phyloP scores from a whole-genome alignment of 1,140 invertebrate species.

The Drosophila lacteicornis region DNA sequence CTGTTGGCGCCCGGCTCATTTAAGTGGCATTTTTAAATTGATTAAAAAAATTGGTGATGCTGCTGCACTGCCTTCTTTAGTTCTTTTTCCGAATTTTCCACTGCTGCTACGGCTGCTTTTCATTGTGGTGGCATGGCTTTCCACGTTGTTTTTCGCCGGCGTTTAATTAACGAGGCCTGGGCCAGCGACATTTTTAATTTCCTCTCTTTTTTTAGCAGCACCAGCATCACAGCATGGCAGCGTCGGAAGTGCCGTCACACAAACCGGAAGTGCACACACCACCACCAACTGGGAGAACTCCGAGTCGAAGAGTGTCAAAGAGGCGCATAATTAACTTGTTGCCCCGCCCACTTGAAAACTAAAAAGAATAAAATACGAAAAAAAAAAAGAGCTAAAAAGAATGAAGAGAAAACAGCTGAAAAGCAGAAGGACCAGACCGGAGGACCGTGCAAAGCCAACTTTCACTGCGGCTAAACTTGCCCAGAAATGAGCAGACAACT shows the following conservation, averaged over 20 bases:
- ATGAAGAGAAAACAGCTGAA: constrained; percentile 25
- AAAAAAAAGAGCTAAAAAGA: constrained; percentile 6
- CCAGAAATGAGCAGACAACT: constrained; percentile 60
- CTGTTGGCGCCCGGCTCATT: constrained; percentile 47
- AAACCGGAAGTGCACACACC: constrained; percentile 66
- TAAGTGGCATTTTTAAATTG: constrained; percentile 78
- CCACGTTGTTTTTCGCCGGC: constrained; percentile 25
- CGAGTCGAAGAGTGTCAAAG: constrained; percentile 44
- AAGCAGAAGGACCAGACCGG: constrained; percentile 4
- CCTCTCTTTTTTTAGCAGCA: constrained; percentile 37
- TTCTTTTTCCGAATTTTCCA: constrained; percentile 28
- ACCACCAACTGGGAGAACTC: constrained; percentile 8
- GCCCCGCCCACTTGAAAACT: constrained; percentile 60
- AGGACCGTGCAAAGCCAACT: constrained; percentile 49
- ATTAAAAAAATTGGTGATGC: constrained; percentile 67
- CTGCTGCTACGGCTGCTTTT: constrained; percentile 13
- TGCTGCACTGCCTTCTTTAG: constrained; percentile 33
- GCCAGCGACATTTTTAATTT: constrained; percentile 78
- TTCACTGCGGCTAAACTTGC: constrained; percentile 74
- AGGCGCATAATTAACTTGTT: constrained; percentile 79
- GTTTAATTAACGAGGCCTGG: constrained; percentile 71
- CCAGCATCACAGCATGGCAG: constrained; percentile 1
- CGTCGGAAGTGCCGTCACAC: constrained; percentile 65
- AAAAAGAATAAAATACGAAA: constrained; percentile 12
- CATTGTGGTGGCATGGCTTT: constrained; percentile 12